Percentiles rank a stretch among this genome's conserved stretches.
Conservation (phyloP, 1,140 invertebrate genomes). For the Chironomus tepperi region DNA sequence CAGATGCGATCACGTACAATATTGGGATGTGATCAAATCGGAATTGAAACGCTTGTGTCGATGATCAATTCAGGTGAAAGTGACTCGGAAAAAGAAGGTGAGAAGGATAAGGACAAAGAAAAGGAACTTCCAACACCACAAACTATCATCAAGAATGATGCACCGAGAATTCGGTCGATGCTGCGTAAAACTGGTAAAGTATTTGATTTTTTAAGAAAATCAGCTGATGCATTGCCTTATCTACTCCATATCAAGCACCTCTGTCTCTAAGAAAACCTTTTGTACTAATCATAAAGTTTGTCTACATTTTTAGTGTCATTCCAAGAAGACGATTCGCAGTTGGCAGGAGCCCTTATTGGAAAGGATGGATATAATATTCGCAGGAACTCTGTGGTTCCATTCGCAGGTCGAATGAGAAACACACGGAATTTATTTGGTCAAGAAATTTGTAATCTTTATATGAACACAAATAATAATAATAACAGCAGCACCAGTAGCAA, state of each 20-base stretch:
- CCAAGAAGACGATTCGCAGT: constrained; percentile 39
- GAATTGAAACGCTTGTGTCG: constrained; percentile 37
- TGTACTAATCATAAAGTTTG: no score
- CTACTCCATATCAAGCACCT: no score
- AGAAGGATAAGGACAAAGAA: background rate
- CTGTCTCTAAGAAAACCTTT: no score
- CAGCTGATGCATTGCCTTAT: no score
- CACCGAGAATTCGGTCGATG: constrained; percentile 28
- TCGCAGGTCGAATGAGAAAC: constrained; percentile 33
- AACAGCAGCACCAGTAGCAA: constrained; percentile 28
- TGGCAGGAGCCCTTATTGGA: constrained; percentile 34
- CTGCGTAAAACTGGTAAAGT: constrained; percentile 38
- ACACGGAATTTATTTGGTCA: constrained; percentile 1
- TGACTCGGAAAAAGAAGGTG: constrained; percentile 38
- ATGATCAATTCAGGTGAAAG: constrained; percentile 38
- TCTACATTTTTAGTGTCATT: constrained; percentile 34
- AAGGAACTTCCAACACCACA: background rate
- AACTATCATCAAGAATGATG: background rate
- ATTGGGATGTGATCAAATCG: constrained; percentile 31
- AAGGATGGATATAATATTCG: constrained; percentile 39
- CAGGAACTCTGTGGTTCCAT: constrained; percentile 36
- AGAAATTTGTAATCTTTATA: background rate
- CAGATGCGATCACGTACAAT: constrained; percentile 33
- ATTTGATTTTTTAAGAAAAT: no score
- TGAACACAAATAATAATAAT: constrained; percentile 29